Conservation (phyloP, 2,113 vertebrate species). For the Paradisaea rubra region DNA sequence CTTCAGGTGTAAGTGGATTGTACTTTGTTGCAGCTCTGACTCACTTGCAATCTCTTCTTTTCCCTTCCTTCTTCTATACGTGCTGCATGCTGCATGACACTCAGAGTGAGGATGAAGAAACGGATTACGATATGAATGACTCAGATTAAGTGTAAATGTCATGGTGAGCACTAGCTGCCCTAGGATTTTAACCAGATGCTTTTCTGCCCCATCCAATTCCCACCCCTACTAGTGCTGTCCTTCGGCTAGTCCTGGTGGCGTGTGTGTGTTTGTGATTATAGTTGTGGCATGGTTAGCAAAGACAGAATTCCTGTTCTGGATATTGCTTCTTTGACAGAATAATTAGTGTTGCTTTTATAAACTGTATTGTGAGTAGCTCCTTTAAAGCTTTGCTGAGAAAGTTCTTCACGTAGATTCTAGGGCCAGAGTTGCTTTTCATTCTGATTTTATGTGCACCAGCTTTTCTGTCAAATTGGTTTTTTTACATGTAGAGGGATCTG, state of each 20-base stretch:
- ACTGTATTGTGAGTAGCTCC: neutral
- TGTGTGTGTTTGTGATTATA: slow-evolving; percentile 21
- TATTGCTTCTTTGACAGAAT: neutral
- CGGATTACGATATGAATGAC: slow-evolving; percentile 85
- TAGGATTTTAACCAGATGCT: slow-evolving; percentile 24
- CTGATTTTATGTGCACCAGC: neutral
- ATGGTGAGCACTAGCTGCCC: slow-evolving; percentile 78
- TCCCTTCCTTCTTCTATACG: slow-evolving; percentile 68
- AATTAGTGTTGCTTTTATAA: neutral
- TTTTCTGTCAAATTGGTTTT: neutral
- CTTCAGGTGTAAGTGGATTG: slow-evolving; percentile 9
- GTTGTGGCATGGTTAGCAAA: neutral
- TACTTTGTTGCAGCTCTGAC: slow-evolving; percentile 22
- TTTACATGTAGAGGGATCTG: neutral
- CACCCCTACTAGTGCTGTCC: neutral
- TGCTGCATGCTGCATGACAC: slow-evolving; percentile 71
- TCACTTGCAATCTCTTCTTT: slow-evolving; percentile 57
- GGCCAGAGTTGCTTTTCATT: neutral
- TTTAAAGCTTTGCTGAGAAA: neutral
- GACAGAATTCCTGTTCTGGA: neutral
- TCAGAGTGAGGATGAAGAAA: slow-evolving; percentile 85
- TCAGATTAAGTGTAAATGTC: slow-evolving; percentile 85
- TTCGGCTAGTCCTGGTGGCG: neutral
- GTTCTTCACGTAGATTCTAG: neutral
- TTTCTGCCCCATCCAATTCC: neutral